A percentile compares a stretch with the other conserved stretches of the same genome.
Conservation (phyloP, 2,113 vertebrate genomes). For the Dicerorhinus sumatrensis region DNA sequence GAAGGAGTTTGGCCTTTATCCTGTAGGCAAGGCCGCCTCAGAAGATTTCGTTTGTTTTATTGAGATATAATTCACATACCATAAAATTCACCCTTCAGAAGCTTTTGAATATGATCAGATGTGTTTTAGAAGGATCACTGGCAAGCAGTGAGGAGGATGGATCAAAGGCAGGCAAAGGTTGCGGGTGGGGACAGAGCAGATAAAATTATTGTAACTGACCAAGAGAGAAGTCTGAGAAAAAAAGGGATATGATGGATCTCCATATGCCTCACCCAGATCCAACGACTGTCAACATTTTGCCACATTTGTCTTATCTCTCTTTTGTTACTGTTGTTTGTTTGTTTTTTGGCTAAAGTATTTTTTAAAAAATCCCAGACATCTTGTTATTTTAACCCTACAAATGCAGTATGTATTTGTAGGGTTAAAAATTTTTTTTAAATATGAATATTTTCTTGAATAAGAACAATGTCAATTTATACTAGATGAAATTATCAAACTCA, state of each 20-base stretch:
- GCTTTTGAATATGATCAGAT: neutral
- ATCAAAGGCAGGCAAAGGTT: neutral
- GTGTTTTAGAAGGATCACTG: slow-evolving; percentile 48
- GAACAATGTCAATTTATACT: neutral
- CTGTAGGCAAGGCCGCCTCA: neutral
- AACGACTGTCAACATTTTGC: neutral
- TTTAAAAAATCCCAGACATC: slow-evolving; percentile 2
- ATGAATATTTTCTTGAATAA: slow-evolving; percentile 33
- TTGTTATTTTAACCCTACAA: slow-evolving; percentile 30
- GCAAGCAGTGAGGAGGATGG: neutral
- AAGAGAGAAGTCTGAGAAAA: slow-evolving; percentile 19
- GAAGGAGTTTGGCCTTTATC: neutral
- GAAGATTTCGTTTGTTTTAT: neutral
- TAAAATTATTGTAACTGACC: slow-evolving; percentile 39
- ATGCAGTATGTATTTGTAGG: neutral
- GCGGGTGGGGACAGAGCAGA: neutral
- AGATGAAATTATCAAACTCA: slow-evolving; percentile 37
- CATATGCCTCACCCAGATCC: neutral
- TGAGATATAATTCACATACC: neutral
- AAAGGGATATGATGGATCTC: neutral
- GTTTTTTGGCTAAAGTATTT: slow-evolving; percentile 17
- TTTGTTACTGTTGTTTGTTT: neutral
- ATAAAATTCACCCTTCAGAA: slow-evolving; percentile 37
- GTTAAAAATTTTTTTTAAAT: neutral
- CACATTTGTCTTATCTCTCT: slow-evolving; percentile 7